Conservation (phyloP, 2,888 invertebrate genomes). For the Alsophila aescularia region DNA sequence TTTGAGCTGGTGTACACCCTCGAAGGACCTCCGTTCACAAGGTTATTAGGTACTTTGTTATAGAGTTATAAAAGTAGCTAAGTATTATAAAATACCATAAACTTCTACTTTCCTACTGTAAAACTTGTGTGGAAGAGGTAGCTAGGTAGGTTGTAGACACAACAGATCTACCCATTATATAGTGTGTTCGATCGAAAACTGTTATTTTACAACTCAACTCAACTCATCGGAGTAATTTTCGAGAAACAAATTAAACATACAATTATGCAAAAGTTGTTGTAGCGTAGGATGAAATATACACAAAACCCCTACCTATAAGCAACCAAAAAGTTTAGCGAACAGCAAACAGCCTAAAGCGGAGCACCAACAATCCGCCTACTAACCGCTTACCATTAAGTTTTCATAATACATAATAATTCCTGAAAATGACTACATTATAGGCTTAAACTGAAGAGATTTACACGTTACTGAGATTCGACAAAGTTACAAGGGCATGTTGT, state of each 20-base stretch:
- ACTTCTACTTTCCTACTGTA: too few species aligned
- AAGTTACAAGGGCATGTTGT: constrained; percentile 46
- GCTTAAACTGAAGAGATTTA: constrained; percentile 40
- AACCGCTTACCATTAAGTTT: constrained; percentile 24
- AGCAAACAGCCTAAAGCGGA: constrained; percentile 9
- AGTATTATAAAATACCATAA: too few species aligned
- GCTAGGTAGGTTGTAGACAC: too few species aligned
- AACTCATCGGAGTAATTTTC: neutral
- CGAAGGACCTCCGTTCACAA: too few species aligned
- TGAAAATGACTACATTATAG: constrained; percentile 33
- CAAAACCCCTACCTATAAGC: neutral
- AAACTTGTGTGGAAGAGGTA: too few species aligned
- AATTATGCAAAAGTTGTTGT: constrained; percentile 14
- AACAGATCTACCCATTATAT: too few species aligned
- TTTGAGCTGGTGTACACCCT: too few species aligned
- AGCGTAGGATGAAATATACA: constrained; percentile 6
- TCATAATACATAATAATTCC: constrained; percentile 34
- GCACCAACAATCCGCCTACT: constrained; percentile 13
- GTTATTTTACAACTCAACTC: neutral
- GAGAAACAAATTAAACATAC: constrained; percentile 10
- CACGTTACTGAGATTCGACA: constrained; percentile 48
- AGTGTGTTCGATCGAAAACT: too few species aligned
- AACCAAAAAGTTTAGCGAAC: constrained; percentile 10
- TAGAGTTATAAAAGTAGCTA: too few species aligned
- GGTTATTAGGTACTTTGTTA: too few species aligned